Percentiles rank a stretch among this genome's conserved stretches.
Evolutionary conservation across 30 jellyfish, hydroid and myxozoan genomes (phyloP).

Genomic region (Hydra vulgaris): DNA sequence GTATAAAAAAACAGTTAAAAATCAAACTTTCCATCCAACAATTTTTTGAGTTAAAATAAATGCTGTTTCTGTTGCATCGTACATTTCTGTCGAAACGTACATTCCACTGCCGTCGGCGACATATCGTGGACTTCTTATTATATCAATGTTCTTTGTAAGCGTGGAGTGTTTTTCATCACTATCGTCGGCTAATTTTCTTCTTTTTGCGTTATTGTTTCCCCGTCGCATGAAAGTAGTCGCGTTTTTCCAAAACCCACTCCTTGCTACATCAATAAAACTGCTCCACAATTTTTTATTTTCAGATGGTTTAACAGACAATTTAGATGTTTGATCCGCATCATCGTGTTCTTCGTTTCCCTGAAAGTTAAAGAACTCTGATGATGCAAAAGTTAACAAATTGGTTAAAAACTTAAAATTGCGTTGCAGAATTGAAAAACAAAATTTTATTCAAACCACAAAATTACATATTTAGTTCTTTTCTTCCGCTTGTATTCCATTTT

Average conservation of each 20-base stretch:
- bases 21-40: neutral
- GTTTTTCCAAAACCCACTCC: neutral
- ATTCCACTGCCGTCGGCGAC: neutral
- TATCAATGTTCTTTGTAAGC: neutral
- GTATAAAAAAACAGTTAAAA: no score
- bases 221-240: neutral
- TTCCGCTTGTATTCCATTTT: neutral
- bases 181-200: neutral
- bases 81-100: neutral
- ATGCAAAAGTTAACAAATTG: neutral
- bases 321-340: neutral
- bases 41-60: neutral
- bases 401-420: neutral
- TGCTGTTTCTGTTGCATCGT: neutral
- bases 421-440: neutral
- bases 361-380: neutral
- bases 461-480: neutral
- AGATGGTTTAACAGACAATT: neutral
- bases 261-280: neutral
- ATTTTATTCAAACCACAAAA: neutral
- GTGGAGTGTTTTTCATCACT: neutral
- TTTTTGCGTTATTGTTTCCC: neutral
- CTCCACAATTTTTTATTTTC: neutral
- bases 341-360: neutral
- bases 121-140: neutral